Percentiles rank a stretch among this genome's conserved stretches.
Conservation (phyloP, 1,140 invertebrate genomes). For the Drosophila pandora region DNA sequence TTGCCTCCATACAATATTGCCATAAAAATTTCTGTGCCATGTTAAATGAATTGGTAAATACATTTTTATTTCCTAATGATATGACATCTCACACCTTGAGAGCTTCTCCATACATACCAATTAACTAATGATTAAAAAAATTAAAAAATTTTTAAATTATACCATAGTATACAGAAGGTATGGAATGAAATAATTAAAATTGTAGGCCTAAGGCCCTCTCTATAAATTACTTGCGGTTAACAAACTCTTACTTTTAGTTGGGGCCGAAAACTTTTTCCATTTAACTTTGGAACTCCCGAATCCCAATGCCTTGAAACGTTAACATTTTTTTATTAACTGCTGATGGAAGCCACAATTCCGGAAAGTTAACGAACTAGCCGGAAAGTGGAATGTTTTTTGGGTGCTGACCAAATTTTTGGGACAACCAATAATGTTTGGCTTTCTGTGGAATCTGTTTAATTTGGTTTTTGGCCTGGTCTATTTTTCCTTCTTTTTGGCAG, state of each 20-base stretch:
- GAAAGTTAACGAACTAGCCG: constrained; percentile 25
- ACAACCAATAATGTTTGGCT: constrained; percentile 3
- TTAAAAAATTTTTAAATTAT: constrained; percentile 1
- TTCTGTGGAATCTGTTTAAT: constrained; percentile 45
- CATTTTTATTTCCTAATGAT: constrained; percentile 20
- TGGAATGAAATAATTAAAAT: too few relatives aligned
- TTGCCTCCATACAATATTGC: constrained; percentile 29
- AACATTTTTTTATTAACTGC: constrained; percentile 65
- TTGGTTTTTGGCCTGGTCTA: constrained; percentile 25
- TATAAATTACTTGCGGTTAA: constrained; percentile 63
- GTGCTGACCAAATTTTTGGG: not conserved
- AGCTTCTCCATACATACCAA: constrained; percentile 16
- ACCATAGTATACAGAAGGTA: too few relatives aligned
- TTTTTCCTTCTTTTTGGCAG: constrained; percentile 8
- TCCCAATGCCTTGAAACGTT: constrained; percentile 36
- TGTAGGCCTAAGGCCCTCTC: not conserved
- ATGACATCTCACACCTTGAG: constrained; percentile 20
- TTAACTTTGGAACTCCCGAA: constrained; percentile 59
- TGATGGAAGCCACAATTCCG: constrained; percentile 49
- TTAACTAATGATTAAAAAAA: constrained; percentile 16
- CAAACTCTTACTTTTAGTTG: constrained; percentile 69
- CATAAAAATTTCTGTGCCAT: constrained; percentile 22
- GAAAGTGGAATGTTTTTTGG: constrained; percentile 15
- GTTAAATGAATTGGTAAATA: constrained; percentile 41
- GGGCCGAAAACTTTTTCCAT: constrained; percentile 66